Base-by-base conservation (phyloP, 2,113 vertebrate genomes). In the Hippocampus zosterae region DNA sequence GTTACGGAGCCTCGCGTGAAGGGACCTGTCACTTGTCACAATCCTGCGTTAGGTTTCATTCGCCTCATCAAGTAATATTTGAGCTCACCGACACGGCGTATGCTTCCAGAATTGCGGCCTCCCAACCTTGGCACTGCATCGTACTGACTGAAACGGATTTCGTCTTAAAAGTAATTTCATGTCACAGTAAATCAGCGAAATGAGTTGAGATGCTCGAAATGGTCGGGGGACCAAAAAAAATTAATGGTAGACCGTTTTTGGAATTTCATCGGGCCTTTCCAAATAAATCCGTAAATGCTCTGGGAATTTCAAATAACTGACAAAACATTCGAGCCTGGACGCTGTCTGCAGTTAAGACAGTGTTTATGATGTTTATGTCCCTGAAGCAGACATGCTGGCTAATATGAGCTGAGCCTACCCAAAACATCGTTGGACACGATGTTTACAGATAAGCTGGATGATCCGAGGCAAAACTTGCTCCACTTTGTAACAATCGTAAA, bases 1-100 rank as follows among this genome's bases (percentile, higher is more conserved):
- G 69, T 85, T 68, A 57, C 15, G 52, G 72, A 79, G 55, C 65
- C 55, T 64, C 78, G 70, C 53, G 61, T 89, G 88, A 89, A 89
- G 80, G 83, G 65, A 80, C 60, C 50, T 50, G 50, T 80, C 69
- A 77, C 53, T 79, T 67, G 75, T 65, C 67, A 76, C 64, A 60
- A 74, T 25, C 42, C 5, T 13, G 40, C 10, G 44, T 64, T 41
- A 42, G 40, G 40, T 64, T 42, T 23, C 40, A 42, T 1, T 23
- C 25, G 62, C n/a, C n/a, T 41, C 62, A 6, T 3, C 10, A 60
- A 29, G 25, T 29, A 11, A n/a, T 37, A 41, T 37, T 63, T 62
- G 10, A 62, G 33, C 33, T 62, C 60, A 41, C 10, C 11, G 52
- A 9, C 2, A 55, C 52, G 29, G 29, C 33, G n/a, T n/a, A 37